Evolutionary conservation across 2,113 vertebrate genomes (phyloP), one percentile per base, ranked within the genome.

Genomic region (Penelope pileata): DNA sequence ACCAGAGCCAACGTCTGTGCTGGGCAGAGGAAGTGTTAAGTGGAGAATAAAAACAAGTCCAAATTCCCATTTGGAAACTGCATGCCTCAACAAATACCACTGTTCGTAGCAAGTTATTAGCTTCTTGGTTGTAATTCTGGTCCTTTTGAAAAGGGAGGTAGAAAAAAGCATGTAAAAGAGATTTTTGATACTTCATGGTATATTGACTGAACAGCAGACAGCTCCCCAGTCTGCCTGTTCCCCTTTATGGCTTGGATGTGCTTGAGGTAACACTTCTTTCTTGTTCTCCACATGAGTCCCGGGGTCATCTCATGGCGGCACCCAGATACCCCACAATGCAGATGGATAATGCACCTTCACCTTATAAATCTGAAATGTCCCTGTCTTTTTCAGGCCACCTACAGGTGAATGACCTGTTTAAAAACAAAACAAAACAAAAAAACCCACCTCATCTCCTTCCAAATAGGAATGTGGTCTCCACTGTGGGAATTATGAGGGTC

Each of bases 21-120:
- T 77, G 94, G 85, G 89, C 92, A 93, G 88, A 72, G 91, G 93
- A 96, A 96, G 84, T 96, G 94, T 85, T 95, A 94, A 93, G 91
- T 91, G 93, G 75, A 93, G 92, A 96, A 88, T 88, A 93, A 96
- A 94, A 96, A 93, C 86, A 94, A 94, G 81, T 60, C 76, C 84
- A 94, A 94, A 96, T 95, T 96, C 93, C 92, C 83, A 81, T 88
- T 96, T 96, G 83, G 94, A 96, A 96, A 94, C 81, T 91, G 87
- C 89, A 80, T 94, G 92, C 90, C 96, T 96, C 91, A 88, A 96
- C 96, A 97, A 96, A 96, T 96, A 95, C 93, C 85, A 80, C 84
- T 92, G 88, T 83, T 94, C 63, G 56, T 86, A 91, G 92, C 83
- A 78, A 94, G 84, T 93, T 95, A 93, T 83, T 94, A 93, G 72